Conservation (phyloP, 2,888 invertebrate genomes). For the Harpalus rubripes region DNA sequence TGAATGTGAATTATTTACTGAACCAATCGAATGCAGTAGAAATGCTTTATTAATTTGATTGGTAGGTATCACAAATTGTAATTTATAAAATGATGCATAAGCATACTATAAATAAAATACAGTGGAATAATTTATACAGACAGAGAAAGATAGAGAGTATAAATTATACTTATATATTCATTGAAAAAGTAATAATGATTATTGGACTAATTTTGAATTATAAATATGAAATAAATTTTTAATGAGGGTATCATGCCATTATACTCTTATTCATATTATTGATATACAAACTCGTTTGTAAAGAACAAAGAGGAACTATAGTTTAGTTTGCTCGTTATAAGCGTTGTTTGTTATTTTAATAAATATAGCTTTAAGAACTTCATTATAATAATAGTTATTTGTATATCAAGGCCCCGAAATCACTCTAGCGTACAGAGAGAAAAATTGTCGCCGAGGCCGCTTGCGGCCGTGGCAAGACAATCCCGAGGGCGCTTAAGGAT, state of each 20-base stretch:
- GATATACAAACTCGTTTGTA: background rate
- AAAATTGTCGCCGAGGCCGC: no score
- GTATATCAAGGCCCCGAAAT: no score
- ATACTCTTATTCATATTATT: background rate
- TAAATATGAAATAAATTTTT: background rate
- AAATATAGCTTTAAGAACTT: no score
- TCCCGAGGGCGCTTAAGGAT: no score
- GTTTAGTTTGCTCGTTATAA: no score
- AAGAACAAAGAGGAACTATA: no score
- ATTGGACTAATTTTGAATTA: background rate
- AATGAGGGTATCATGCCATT: background rate
- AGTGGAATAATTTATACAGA: background rate
- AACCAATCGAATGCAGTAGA: background rate
- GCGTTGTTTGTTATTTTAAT: no score
- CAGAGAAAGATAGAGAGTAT: background rate
- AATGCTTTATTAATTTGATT: background rate
- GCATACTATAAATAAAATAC: background rate
- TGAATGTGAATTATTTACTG: background rate
- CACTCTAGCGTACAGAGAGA: no score
- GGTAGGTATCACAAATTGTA: no score
- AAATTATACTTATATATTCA: background rate
- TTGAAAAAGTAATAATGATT: background rate
- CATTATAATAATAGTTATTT: no score
- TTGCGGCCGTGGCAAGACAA: no score
- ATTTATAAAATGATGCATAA: background rate